Percentiles rank a stretch among this genome's conserved stretches.
Conservation (phyloP, 2,888 invertebrate genomes). For the Agrilus mali region DNA sequence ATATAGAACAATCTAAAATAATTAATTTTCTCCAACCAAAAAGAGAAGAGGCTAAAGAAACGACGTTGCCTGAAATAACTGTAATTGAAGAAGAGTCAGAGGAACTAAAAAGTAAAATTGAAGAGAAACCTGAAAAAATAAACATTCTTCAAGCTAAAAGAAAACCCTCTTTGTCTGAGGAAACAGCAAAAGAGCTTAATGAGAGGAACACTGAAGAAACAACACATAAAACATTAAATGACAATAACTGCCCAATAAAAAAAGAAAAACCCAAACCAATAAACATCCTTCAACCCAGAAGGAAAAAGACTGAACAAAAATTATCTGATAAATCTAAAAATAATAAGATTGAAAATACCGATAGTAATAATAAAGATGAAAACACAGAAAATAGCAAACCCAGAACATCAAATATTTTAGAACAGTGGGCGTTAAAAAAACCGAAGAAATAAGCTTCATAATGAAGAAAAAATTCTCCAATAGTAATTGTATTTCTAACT, state of each 20-base stretch:
- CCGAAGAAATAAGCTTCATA: too few species aligned
- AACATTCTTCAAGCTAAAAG: neutral
- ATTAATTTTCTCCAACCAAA: neutral
- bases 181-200: slow-evolving; percentile 41
- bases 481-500: too few species aligned
- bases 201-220: neutral
- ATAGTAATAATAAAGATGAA: neutral
- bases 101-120: neutral
- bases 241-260: too few species aligned
- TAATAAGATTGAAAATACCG: neutral
- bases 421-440: too few species aligned
- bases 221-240: too few species aligned
- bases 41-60: neutral
- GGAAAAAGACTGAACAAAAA: slow-evolving; percentile 39
- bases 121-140: slow-evolving; percentile 1
- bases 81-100: neutral
- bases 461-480: too few species aligned
- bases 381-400: too few species aligned
- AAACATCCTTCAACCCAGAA: neutral
- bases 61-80: neutral
- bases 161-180: slow-evolving; percentile 40
- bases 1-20: neutral
- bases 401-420: too few species aligned
- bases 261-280: slow-evolving; percentile 1
- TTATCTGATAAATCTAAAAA: slow-evolving; percentile 40